Evolutionary conservation across 2,888 invertebrate genomes (phyloP), one percentile per base, ranked within the genome.

Genomic region (Rhagonycha lutea): DNA sequence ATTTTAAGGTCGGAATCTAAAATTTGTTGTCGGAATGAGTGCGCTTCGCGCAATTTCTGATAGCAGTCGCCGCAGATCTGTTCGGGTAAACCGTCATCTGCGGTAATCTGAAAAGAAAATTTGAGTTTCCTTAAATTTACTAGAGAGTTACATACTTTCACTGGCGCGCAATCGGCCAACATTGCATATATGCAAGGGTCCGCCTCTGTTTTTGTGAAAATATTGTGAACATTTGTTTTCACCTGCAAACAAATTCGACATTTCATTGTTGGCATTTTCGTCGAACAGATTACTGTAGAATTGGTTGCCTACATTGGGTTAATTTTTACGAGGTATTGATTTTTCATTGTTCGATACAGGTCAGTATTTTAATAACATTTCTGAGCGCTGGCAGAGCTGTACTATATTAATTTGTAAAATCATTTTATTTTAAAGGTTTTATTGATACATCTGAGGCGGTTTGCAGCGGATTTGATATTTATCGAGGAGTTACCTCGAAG

Each of bases 21-120:
- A 12, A 78, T 76, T 67, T 74, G 74, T 26, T 74, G 62, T 10
- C 63, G 62, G 4, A 78, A 24, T 4, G 26, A 14, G 47, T 61
- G 61, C 12, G 76, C 74, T 12, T 47, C 69, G 3, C 7, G 26
- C 9, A 78, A 28, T 47, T 69, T 77, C 2, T 11, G n/a, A 7
- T 69, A 29, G 28, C 78, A 78, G 9, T 18, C 24, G 2, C 11
- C 11, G 74, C 78, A 78, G 24, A 78, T 74, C 4, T 61, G 71
- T 1, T 65, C 29, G 14, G 73, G 75, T 18, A 76, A 61, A 60
- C 68, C 69, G 28, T 76, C 74, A 10, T 62, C 69, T 67, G 74
- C 18, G 0, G 14, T 14, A 5, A 77, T 14, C 77, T 77, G 24
- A 62, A 76, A 76, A 61, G 3, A 12, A 14, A 14, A 8, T n/a